Percentiles rank a stretch among this genome's conserved stretches.
phyloP scores from a whole-genome alignment of 2,888 invertebrate species.

The Ligdia adustata region DNA sequence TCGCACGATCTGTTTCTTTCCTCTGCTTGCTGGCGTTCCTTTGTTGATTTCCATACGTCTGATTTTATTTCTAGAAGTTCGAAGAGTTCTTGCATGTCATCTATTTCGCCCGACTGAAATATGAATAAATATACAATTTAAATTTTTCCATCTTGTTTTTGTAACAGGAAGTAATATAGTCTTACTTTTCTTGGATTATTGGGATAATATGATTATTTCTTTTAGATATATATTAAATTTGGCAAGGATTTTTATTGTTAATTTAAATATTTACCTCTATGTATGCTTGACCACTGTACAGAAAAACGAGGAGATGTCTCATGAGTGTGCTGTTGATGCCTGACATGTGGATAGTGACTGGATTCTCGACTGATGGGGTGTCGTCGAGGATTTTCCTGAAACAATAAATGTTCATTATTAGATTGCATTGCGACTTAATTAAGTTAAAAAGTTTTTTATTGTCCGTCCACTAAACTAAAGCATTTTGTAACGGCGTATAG shows the following conservation, averaged over 20 bases:
- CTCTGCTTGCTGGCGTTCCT: conserved; percentile 79
- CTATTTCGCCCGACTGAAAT: conserved; percentile 90
- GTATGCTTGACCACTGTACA: conserved; percentile 93
- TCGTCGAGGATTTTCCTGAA: conserved; percentile 88
- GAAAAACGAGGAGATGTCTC: conserved; percentile 91
- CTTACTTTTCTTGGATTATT: too few relatives aligned
- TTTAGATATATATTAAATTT: too few relatives aligned
- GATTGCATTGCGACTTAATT: too few relatives aligned
- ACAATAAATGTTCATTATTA: conserved; percentile 34
- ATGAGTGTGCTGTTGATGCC: conserved; percentile 92
- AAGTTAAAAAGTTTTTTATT: too few relatives aligned
- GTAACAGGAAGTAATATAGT: too few relatives aligned
- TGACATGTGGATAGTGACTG: conserved; percentile 92
- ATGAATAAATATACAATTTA: conserved; percentile 14
- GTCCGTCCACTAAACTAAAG: too few relatives aligned
- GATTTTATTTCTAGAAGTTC: conserved; percentile 93
- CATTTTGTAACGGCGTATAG: too few relatives aligned
- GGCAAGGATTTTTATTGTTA: too few relatives aligned
- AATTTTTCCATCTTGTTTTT: too few relatives aligned
- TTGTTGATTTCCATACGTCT: conserved; percentile 88
- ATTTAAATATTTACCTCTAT: conserved; percentile 91
- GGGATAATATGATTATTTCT: too few relatives aligned
- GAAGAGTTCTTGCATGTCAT: conserved; percentile 92
- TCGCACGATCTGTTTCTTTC: conserved; percentile 79
- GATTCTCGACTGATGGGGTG: conserved; percentile 87